Evolutionary conservation across 2,888 invertebrate species (phyloP).

Genomic region (Tortrix viridana): DNA sequence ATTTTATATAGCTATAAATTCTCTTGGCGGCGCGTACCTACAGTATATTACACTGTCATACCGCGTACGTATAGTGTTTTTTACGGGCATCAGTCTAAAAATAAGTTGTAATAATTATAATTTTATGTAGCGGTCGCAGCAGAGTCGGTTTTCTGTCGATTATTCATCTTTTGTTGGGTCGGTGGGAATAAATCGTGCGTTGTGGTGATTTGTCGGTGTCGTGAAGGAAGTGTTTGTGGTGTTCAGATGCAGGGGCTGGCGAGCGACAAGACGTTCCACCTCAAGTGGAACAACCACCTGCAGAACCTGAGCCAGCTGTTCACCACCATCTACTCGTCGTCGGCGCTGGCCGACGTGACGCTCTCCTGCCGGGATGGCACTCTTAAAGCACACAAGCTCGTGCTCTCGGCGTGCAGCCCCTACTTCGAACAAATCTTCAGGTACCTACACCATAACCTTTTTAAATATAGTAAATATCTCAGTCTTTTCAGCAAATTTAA

Average conservation of each 20-base stretch:
- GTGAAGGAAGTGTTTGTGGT: slow-evolving; percentile 68
- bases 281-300: slow-evolving; percentile 89
- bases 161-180: slow-evolving; percentile 63
- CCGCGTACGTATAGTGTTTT: slow-evolving; percentile 85
- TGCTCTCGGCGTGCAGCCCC: slow-evolving; percentile 90
- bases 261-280: slow-evolving; percentile 87
- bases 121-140: slow-evolving; percentile 83
- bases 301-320: slow-evolving; percentile 88
- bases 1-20: slow-evolving; percentile 79
- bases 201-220: slow-evolving; percentile 70
- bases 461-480: slow-evolving; percentile 39
- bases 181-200: slow-evolving; percentile 48
- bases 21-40: slow-evolving; percentile 82
- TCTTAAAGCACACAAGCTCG: slow-evolving; percentile 88
- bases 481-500: slow-evolving; percentile 44
- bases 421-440: slow-evolving; percentile 90
- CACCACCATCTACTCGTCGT: slow-evolving; percentile 87
- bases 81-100: slow-evolving; percentile 85
- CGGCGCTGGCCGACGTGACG: slow-evolving; percentile 88
- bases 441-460: slow-evolving; percentile 55
- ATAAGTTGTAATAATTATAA: slow-evolving; percentile 85
- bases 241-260: slow-evolving; percentile 84
- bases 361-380: slow-evolving; percentile 89
- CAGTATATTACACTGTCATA: slow-evolving; percentile 83
- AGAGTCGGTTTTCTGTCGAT: slow-evolving; percentile 80